These are phyloP conservation scores for Danio aesculapii DNA, from an alignment of 2,797 vertebrate species.

Conservation along the genomic window DNA sequence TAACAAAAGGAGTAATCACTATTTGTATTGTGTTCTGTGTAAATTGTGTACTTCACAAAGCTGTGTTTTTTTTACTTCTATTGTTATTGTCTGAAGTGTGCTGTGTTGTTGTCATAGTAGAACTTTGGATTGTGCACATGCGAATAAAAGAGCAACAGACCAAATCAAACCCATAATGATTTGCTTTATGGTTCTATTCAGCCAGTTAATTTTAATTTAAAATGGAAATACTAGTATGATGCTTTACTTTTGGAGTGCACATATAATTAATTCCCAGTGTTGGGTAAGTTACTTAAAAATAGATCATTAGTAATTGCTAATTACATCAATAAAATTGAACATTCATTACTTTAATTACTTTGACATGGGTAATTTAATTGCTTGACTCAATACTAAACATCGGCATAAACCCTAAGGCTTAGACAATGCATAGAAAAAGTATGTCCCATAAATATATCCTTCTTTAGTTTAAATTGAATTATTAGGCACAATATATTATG, in stretches of 20 bases:
- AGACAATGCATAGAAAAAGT: too few relatives aligned
- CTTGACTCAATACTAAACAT: too few relatives aligned
- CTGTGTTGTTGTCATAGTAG: not conserved
- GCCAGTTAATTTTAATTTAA: not conserved
- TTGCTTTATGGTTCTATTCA: not conserved
- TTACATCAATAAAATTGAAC: too few relatives aligned
- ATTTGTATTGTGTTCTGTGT: slow-evolving; percentile 36
- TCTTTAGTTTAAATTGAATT: too few relatives aligned
- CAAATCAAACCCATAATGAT: not conserved
- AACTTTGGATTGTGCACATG: not conserved
- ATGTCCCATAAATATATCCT: too few relatives aligned
- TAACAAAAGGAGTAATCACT: slow-evolving; percentile 60
- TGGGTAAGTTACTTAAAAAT: too few relatives aligned
- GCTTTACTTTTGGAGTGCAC: not conserved
- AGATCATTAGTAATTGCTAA: too few relatives aligned
- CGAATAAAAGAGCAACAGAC: not conserved
- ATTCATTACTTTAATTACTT: too few relatives aligned
- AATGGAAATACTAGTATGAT: not conserved
- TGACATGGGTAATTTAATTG: too few relatives aligned
- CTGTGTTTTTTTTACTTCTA: not conserved
- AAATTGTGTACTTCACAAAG: not conserved
- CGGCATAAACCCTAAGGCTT: too few relatives aligned
- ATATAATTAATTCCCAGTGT: not conserved
- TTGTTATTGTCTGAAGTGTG: not conserved
- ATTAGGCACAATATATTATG: too few relatives aligned